Base-by-base conservation (phyloP, 1,140 invertebrate genomes). In the Trypoxylus dichotomus region DNA sequence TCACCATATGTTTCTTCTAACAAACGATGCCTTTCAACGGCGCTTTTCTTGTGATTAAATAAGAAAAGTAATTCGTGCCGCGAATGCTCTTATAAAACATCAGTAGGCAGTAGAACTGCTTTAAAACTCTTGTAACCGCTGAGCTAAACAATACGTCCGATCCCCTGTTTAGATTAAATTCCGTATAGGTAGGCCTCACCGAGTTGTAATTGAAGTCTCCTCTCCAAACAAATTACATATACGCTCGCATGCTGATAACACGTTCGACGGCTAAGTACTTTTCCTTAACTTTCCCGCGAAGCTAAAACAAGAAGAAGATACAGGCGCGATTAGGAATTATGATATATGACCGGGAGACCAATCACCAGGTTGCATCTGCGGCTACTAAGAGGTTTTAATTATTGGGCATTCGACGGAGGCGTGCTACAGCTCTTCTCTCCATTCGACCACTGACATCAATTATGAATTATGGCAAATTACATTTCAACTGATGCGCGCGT, bases 391-490 rank as follows among this genome's bases (percentile, higher is more conserved):
- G 58, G 72, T 43, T 71, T 76, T 76, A 76, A 76, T 76, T 76
- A 76, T 60, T 41, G 29, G 75, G 43, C 54, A 11, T 68, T 10
- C n/a, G 3, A 10, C 24, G 32, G 76, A 58, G 54, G 60, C 60
- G 25, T 37, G 58, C 19, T 58, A 25, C 24, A 27, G 60, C 60
- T 27, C 11, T 68, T 68, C 60, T 43, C 37, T 21, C 72, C 72
- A 29, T 32, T 42, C 72, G n/a, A 37, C 32, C 29, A 42, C 58
- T 60, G 75, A 76, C 75, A 60, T 60, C 47, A 76, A 60, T 76
- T 76, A 76, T 76, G 60, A 76, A 76, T 76, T 76, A 76, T 76
- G 76, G 76, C 63, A 76, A 76, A 71, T 76, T 76, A 76, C 76
- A 76, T 68, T 76, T 76, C 76, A 43, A 32, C 76, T 37, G 25